Base-by-base conservation (phyloP, 2,888 invertebrate genomes). In the Drosophila pseudotalamancana region DNA sequence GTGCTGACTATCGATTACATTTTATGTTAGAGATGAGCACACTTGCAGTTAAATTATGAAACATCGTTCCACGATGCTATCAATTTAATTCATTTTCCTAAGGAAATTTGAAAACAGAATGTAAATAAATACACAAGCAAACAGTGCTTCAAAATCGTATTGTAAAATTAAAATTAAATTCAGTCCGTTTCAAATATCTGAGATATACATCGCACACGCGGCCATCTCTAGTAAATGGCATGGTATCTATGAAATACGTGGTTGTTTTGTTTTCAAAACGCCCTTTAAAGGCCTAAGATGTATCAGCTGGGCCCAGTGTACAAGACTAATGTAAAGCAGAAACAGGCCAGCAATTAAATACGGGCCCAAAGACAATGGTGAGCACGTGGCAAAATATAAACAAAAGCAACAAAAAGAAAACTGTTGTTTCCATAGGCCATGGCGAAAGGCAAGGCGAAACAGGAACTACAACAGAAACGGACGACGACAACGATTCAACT, bases 181-280 rank as follows among this genome's bases (percentile, higher is more conserved):
- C n/a, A 18, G 3, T 4, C 11, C 16, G 6, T 1, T 9, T 5
- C 14, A 19, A 3, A 48, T 42, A n/a, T 21, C 18, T 9, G 8
- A 3, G 16, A 43, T 0, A 6, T 27, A n/a, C n/a, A 43, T 43
- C 43, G 39, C 11, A 4, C 14, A 16, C 9, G 8, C 4, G 21
- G n/a, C 32, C 66, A 39, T 39, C 66, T 11, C 50, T 60, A 67
- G n/a, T 1, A 6, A 31, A 40, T 54, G 25, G 25, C 6, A 37
- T 53, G 23, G 23, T 50, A 31, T 45, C 43, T 42, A 12, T 23
- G 18, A 49, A 57, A 49, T 74, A 76, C 75, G 75, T 76, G 75
- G 75, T 70, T 68, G 8, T 49, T 62, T 70, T 70, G 61, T 61
- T 75, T 21, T 29, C 48, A 48, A 45, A 43, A 67, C 60, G 48